Percentiles rank a stretch among this genome's conserved stretches.
These are phyloP conservation scores for Pararge aegeria DNA, from an alignment of 1,140 invertebrate species.

Conservation along the genomic window DNA sequence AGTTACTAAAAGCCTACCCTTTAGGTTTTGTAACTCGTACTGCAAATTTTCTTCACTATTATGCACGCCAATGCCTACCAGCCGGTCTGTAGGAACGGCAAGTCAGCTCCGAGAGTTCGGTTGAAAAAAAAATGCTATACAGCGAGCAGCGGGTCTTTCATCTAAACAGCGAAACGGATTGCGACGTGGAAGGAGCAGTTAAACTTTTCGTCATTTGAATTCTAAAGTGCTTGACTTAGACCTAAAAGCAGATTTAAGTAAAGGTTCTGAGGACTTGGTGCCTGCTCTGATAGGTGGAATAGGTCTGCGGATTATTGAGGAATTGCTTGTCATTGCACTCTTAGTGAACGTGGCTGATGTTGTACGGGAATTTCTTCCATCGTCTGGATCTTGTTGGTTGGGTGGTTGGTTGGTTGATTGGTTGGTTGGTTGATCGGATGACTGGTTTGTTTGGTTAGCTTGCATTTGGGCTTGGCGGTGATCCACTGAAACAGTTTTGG, in stretches of 20 bases:
- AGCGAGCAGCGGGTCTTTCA: too few relatives aligned
- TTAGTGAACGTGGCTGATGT: not conserved
- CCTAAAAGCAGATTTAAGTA: not conserved
- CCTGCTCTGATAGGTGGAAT: not conserved
- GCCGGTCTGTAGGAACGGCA: too few relatives aligned
- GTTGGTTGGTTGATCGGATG: not conserved
- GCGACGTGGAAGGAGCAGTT: too few relatives aligned
- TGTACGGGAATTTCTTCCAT: not conserved
- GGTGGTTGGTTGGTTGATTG: not conserved
- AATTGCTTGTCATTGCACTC: not conserved
- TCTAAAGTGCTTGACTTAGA: not conserved
- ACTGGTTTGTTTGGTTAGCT: not conserved
- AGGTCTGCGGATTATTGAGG: not conserved
- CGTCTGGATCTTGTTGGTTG: not conserved
- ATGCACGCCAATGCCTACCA: too few relatives aligned
- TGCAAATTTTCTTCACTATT: too few relatives aligned
- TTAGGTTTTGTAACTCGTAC: too few relatives aligned
- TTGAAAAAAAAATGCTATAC: too few relatives aligned
- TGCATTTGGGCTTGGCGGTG: not conserved
- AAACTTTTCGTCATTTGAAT: too few relatives aligned
- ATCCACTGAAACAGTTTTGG: not conserved
- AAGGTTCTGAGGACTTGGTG: not conserved
- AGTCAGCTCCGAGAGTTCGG: too few relatives aligned
- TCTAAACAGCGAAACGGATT: too few relatives aligned
- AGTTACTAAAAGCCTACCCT: too few relatives aligned